These are phyloP conservation scores for Cranoglanis bouderius DNA, from an alignment of 2,113 vertebrate species.

Conservation along the genomic window DNA sequence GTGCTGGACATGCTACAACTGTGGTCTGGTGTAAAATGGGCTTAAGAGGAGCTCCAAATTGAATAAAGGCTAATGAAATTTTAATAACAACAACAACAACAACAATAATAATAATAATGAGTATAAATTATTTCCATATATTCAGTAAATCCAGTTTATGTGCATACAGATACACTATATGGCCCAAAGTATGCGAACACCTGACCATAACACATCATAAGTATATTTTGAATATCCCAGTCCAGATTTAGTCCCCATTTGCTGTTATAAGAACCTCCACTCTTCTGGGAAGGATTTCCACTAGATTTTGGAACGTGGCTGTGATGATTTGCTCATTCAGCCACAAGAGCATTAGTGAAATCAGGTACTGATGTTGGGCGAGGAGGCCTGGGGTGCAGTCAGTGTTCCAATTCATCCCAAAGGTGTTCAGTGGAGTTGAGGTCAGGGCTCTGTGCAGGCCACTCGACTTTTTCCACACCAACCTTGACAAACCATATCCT, in stretches of 20 bases:
- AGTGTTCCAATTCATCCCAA: neutral
- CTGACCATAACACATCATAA: neutral
- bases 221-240: neutral
- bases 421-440: neutral
- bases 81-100: neutral
- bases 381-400: too few relatives aligned
- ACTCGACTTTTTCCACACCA: neutral
- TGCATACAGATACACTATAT: neutral
- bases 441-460: neutral
- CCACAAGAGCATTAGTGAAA: neutral
- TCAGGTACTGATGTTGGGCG: neutral
- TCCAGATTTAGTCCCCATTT: neutral
- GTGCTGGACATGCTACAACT: neutral
- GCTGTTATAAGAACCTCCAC: neutral
- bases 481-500: neutral
- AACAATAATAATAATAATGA: neutral
- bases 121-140: neutral
- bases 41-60: too few relatives aligned
- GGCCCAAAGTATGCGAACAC: neutral
- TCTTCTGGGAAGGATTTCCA: neutral
- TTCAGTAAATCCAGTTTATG: neutral
- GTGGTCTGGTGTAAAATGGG: neutral
- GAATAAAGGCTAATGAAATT: too few relatives aligned
- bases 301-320: neutral
- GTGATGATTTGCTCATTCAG: neutral